Percentiles rank a stretch among this genome's conserved stretches.
phyloP scores from a whole-genome alignment of 2,797 vertebrate genomes.

The Enteromius argenteus region DNA sequence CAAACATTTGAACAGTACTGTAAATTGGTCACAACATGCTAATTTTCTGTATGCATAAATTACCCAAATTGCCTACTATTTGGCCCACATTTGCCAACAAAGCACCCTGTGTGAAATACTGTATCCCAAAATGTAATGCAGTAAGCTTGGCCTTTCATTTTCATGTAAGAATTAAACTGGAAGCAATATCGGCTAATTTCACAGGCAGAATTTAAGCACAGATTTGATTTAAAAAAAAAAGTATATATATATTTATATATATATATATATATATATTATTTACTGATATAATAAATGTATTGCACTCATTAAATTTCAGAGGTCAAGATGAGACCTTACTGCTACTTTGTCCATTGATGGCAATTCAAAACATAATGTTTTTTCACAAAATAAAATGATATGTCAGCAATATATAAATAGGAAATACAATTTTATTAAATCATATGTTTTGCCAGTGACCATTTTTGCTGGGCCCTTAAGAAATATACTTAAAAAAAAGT shows the following conservation, averaged over 20 bases:
- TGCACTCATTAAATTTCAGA: background rate
- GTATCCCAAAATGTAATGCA: background rate
- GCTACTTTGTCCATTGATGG: background rate
- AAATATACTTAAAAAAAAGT: too few relatives aligned
- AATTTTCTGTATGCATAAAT: background rate
- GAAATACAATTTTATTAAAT: background rate
- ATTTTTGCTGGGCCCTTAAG: background rate
- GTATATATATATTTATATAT: too few relatives aligned
- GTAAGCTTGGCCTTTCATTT: background rate
- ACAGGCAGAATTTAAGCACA: background rate
- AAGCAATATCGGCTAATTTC: background rate
- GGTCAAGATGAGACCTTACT: background rate
- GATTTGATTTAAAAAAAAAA: background rate
- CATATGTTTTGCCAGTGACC: background rate
- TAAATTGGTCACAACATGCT: background rate
- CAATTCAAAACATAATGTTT: background rate
- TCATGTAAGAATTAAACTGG: background rate
- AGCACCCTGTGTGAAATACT: background rate
- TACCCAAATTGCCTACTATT: background rate
- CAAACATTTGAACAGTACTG: background rate
- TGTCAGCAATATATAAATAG: background rate
- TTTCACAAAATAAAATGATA: background rate
- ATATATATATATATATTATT: background rate
- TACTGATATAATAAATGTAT: background rate
- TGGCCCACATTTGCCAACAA: conserved; percentile 6